phyloP scores from a whole-genome alignment of 1,140 invertebrate genomes.

The Arctopsyche grandis region DNA sequence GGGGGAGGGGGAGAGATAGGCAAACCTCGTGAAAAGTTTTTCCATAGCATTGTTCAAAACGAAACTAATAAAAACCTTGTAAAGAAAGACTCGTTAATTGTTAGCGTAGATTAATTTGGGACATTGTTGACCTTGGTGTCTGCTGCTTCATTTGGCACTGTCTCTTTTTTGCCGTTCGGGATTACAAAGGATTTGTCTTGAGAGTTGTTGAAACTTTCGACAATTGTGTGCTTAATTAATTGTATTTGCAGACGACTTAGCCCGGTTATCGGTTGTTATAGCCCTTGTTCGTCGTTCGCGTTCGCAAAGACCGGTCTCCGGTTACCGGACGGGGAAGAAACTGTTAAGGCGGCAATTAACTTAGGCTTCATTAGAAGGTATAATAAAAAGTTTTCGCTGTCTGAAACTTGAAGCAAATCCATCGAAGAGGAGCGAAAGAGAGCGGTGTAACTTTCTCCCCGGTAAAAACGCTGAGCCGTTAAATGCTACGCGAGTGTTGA shows the following conservation, averaged over 20 bases:
- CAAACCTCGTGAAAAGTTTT: too few species aligned
- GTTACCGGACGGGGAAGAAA: constrained; percentile 45
- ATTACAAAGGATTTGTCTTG: background rate
- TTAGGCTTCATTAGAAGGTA: constrained; percentile 54
- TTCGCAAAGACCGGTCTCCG: background rate
- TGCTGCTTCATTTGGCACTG: background rate
- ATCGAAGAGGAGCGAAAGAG: constrained; percentile 30
- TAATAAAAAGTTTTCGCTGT: constrained; percentile 51
- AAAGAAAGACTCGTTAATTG: background rate
- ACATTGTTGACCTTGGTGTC: background rate
- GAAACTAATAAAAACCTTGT: too few species aligned
- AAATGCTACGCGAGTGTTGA: constrained; percentile 6
- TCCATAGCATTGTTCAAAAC: too few species aligned
- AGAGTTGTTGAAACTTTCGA: constrained; percentile 26
- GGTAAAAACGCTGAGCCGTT: constrained; percentile 10
- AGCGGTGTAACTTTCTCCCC: constrained; percentile 17
- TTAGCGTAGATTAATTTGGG: background rate
- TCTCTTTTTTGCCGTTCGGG: background rate
- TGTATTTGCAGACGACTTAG: constrained; percentile 42
- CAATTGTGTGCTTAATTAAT: constrained; percentile 52
- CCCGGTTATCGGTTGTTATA: constrained; percentile 47
- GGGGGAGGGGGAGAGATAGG: too few species aligned
- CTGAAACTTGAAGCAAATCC: constrained; percentile 51
- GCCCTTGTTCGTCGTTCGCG: constrained; percentile 27
- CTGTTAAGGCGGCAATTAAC: constrained; percentile 54